Base-by-base conservation (phyloP, 2,113 vertebrate species). In the Corythaixoides concolor region DNA sequence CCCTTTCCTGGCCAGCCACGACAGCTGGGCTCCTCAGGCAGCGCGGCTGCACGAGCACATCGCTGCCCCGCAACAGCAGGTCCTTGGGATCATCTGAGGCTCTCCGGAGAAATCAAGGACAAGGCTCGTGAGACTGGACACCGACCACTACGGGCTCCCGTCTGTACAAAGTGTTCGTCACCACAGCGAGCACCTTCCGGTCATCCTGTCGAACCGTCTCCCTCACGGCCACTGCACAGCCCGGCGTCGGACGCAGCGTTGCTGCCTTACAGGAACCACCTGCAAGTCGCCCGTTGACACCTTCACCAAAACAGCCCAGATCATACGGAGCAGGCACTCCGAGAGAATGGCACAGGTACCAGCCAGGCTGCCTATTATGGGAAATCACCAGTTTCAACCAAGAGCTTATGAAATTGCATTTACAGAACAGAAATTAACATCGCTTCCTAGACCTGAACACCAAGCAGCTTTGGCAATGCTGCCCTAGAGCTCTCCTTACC, bases 201-300 rank as follows among this genome's bases (percentile, higher is more conserved):
- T 20, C 50, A 21, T 3, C 49, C n/a, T 20, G 30, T 5, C 28
- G 33, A n/a, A 49, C 16, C 27, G 5, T 2, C 30, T 39, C 35
- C 67, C 28, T 28, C 8, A 0, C 2, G 30, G 75, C 39, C n/a
- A 8, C n/a, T 1, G 19, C 58, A 16, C 15, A 13, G 67, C 49
- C 56, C 13, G 0, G 0, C 18, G 14, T 3, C 1, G 1, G 16
- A 8, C 2, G 24, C 1, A 30, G 49, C 28, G 8, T 1, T 5
- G 49, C n/a, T 3, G 18, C 58, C 19, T 23, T 8, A 7, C 14
- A 22, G 67, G 56, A 49, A 56, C n/a, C n/a, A 7, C 67, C 58
- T 28, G 49, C 59, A 8, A n/a, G 15, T 27, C 49, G 18, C 24
- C 67, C 43, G 0, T 4, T 8, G 32, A 26, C 35, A 20, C 72